A percentile compares a stretch with the other conserved stretches of the same genome.
Conservation (phyloP, 1,140 invertebrate genomes). For the Euura lappo region DNA sequence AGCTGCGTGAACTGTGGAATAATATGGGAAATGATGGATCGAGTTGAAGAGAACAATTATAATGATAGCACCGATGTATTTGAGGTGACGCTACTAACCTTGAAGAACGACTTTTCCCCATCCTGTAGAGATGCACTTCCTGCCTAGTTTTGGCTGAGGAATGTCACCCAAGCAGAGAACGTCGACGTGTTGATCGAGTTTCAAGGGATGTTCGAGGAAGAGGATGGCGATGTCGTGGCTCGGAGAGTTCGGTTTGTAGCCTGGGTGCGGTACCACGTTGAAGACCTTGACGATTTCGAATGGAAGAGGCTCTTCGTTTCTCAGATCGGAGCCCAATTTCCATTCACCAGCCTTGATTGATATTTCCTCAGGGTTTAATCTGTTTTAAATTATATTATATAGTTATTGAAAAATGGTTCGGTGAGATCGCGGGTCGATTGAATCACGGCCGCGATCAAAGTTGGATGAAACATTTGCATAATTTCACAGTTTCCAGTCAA, state of each 20-base stretch:
- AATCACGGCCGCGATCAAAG: too few relatives aligned
- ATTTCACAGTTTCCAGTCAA: too few relatives aligned
- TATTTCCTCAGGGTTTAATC: constrained; percentile 68
- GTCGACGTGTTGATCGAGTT: constrained; percentile 74
- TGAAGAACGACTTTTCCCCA: constrained; percentile 82
- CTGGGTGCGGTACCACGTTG: constrained; percentile 74
- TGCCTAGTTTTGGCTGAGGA: constrained; percentile 51
- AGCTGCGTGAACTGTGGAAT: constrained; percentile 68
- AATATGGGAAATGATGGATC: constrained; percentile 15
- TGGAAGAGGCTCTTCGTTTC: constrained; percentile 74
- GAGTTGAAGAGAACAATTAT: constrained; percentile 12
- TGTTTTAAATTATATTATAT: constrained; percentile 30
- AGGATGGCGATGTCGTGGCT: constrained; percentile 78
- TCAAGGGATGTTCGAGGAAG: constrained; percentile 66
- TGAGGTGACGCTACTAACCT: constrained; percentile 62
- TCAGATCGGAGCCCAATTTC: constrained; percentile 75
- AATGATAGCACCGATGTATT: constrained; percentile 2
- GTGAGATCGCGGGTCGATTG: too few relatives aligned
- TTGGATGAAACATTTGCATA: too few relatives aligned
- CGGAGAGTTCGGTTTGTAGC: constrained; percentile 67
- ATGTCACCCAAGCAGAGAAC: constrained; percentile 71
- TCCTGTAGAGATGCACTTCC: constrained; percentile 77
- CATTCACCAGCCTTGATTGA: constrained; percentile 84
- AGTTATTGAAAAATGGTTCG: neutral
- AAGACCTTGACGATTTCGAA: constrained; percentile 77